These are phyloP conservation scores for Python bivittatus DNA, from an alignment of 2,113 vertebrate genomes.

Conservation along the genomic window DNA sequence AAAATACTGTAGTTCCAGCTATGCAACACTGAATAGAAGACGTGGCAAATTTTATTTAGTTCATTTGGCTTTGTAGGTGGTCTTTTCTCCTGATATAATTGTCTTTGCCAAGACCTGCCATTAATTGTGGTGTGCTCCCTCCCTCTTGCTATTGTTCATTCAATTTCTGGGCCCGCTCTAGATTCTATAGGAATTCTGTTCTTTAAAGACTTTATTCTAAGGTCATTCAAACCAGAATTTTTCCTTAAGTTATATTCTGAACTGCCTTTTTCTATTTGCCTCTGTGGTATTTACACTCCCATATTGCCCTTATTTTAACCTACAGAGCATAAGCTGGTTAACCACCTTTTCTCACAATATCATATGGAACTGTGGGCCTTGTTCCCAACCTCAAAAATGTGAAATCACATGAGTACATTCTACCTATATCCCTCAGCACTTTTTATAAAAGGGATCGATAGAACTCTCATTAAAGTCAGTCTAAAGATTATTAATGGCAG, in stretches of 20 bases:
- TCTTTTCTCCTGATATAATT: slow-evolving; percentile 54
- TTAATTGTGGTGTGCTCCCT: slow-evolving; percentile 45
- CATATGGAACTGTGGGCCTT: background rate
- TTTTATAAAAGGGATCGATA: slow-evolving; percentile 6
- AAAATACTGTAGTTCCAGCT: background rate
- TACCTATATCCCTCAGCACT: background rate
- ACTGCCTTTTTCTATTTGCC: slow-evolving; percentile 38
- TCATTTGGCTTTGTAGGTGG: slow-evolving; percentile 62
- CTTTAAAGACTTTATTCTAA: slow-evolving; percentile 38
- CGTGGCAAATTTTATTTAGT: slow-evolving; percentile 32
- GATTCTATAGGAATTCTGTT: slow-evolving; percentile 38
- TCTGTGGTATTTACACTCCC: slow-evolving; percentile 45
- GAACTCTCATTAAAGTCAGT: slow-evolving; percentile 32
- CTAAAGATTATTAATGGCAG: slow-evolving; percentile 29
- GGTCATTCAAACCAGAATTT: slow-evolving; percentile 25
- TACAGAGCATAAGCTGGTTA: slow-evolving; percentile 16
- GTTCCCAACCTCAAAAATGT: slow-evolving; percentile 33
- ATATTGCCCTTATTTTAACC: slow-evolving; percentile 23
- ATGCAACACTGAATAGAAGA: slow-evolving; percentile 46
- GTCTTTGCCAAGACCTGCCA: slow-evolving; percentile 44
- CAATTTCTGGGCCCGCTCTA: slow-evolving; percentile 38
- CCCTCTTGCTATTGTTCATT: slow-evolving; percentile 42
- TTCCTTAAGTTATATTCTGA: slow-evolving; percentile 52
- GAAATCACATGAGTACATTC: background rate
- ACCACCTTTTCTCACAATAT: slow-evolving; percentile 18